Evolutionary conservation across 2,797 vertebrate species (phyloP), one percentile per base, ranked within the genome.

Genomic region (Peromyscus aztecus): DNA sequence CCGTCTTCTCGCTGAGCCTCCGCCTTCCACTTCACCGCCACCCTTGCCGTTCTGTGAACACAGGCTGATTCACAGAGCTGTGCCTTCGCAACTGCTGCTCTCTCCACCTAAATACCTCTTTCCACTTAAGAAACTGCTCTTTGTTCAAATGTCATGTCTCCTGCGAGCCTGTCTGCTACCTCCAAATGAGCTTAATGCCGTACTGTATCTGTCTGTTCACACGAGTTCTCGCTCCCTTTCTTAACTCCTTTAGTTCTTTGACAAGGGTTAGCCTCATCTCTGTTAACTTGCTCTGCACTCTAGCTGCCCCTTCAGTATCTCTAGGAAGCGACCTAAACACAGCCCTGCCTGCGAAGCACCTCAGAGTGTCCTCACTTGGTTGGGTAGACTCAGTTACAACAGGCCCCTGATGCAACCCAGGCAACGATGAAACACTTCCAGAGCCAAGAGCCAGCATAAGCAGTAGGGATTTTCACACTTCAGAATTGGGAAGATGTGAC

Each of bases 381-480:
- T 2, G 6, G 29, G 27, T 14, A 40, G 27, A 27, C 13, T 7
- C 0, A 0, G 21, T 57, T 19, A 4, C 0, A 12, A 37, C 4
- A 59, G 40, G 40, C 21, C 2, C n/a, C 11, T 5, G 59, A 46
- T 34, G 17, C 61, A 76, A 69, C 40, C 55, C 29, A 1, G 19
- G 80, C 34, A 19, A 19, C 0, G 12, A 83, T 13, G 24, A 27
- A 7, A 21, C 11, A 8, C 81, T 13, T 21, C 29, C 16, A 9
- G 1, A 61, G 61, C 61, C 0, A 0, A 67, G 61, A 84, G 21
- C 43, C n/a, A 49, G 40, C 4, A 4, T 6, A 57, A 37, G 55
- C 8, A 40, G 57, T 43, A 55, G 71, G 9, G 27, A 69, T 52
- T 57, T 37, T 49, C 57, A 81, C 21, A 0, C 24, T 6, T 34